A percentile compares a stretch with the other conserved stretches of the same genome.
Evolutionary conservation across 1,140 invertebrate species (phyloP).

Genomic region (Harpegnathos saltator): DNA sequence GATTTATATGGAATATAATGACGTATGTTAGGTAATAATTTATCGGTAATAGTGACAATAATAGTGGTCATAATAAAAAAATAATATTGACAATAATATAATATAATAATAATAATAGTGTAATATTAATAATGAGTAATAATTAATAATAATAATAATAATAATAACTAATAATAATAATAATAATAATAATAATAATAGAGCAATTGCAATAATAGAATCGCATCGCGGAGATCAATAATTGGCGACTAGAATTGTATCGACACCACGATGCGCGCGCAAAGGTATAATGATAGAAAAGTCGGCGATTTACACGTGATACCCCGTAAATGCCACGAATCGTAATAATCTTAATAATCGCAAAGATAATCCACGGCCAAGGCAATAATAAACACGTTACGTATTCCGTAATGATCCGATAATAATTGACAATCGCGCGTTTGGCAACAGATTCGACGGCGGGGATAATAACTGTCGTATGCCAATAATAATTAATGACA

Average conservation of each 20-base stretch:
- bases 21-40: slow-evolving; percentile 70
- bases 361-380: slow-evolving; percentile 26
- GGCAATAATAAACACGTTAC: slow-evolving; percentile 56
- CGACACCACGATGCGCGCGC: slow-evolving; percentile 21
- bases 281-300: slow-evolving; percentile 13
- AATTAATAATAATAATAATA: slow-evolving; percentile 59
- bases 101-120: slow-evolving; percentile 58
- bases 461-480: slow-evolving; percentile 60
- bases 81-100: slow-evolving; percentile 53
- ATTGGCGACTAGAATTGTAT: slow-evolving; percentile 47
- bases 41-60: slow-evolving; percentile 77
- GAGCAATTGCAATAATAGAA: slow-evolving; percentile 33
- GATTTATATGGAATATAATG: slow-evolving; percentile 71
- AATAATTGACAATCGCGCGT: slow-evolving; percentile 66
- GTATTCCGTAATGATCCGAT: slow-evolving; percentile 61
- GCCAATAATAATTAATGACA: slow-evolving; percentile 62
- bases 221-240: slow-evolving; percentile 26
- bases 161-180: slow-evolving; percentile 62
- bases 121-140: slow-evolving; percentile 62
- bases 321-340: slow-evolving; percentile 35
- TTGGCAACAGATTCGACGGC: slow-evolving; percentile 55
- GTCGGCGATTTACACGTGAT: slow-evolving; percentile 29
- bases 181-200: slow-evolving; percentile 58
- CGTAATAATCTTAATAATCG: slow-evolving; percentile 24
- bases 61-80: slow-evolving; percentile 74